Percentiles rank a stretch among this genome's conserved stretches.
Evolutionary conservation across 2,888 invertebrate genomes (phyloP).

Genomic region (Ormyrus labotus): DNA sequence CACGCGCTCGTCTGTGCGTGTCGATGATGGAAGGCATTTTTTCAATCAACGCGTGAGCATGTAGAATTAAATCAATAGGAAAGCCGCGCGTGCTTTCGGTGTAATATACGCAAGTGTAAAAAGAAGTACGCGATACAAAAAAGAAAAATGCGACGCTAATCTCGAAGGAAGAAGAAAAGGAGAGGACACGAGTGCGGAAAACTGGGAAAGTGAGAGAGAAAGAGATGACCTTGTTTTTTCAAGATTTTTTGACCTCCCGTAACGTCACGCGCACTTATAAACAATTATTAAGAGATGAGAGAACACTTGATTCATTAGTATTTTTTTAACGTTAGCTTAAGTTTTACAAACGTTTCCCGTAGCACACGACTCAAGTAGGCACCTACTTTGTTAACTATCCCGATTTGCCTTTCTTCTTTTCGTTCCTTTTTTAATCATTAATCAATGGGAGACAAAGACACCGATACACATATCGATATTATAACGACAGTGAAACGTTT

Average conservation of each 20-base stretch:
- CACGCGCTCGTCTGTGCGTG: constrained; percentile 47
- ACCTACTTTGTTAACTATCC: constrained; percentile 14
- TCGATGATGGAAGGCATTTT: constrained; percentile 32
- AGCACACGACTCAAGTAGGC: constrained; percentile 35
- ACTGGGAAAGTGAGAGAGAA: constrained; percentile 56
- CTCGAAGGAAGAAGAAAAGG: constrained; percentile 18
- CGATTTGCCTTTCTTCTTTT: constrained; percentile 7
- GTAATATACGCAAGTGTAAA: constrained; percentile 32
- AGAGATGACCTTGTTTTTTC: constrained; percentile 47
- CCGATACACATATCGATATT: constrained; percentile 62
- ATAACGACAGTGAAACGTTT: constrained; percentile 54
- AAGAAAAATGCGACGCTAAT: constrained; percentile 20
- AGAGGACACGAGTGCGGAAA: constrained; percentile 46
- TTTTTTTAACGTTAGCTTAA: constrained; percentile 19
- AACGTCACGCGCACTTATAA: constrained; percentile 25
- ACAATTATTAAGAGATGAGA: constrained; percentile 45
- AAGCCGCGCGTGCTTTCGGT: constrained; percentile 47
- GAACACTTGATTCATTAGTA: constrained; percentile 44
- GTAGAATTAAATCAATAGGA: too few relatives aligned
- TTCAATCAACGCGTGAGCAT: not conserved
- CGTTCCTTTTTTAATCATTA: constrained; percentile 3
- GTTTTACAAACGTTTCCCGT: constrained; percentile 44
- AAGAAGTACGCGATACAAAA: constrained; percentile 20
- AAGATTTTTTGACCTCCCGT: constrained; percentile 34
- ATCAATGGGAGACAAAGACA: constrained; percentile 59